Evolutionary conservation across 2,797 vertebrate species (phyloP).

Genomic region (Phoeniculus purpureus): DNA sequence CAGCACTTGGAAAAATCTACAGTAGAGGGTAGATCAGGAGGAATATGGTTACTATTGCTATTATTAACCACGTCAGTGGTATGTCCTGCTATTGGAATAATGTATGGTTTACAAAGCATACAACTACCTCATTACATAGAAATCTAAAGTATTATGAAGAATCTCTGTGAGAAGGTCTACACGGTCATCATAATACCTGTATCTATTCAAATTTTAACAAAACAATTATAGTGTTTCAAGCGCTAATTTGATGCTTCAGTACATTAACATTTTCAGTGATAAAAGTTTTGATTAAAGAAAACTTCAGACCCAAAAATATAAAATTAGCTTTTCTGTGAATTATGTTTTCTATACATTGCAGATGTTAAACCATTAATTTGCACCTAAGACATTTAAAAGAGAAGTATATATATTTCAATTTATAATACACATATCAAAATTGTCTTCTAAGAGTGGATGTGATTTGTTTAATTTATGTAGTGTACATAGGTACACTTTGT

Average conservation of each 20-base stretch:
- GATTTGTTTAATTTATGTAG: neutral
- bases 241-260: neutral
- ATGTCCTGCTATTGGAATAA: neutral
- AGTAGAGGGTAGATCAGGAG: neutral
- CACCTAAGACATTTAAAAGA: neutral
- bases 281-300: neutral
- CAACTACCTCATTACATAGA: neutral
- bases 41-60: neutral
- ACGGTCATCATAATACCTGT: neutral
- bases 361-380: neutral
- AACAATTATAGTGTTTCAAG: neutral
- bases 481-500: rapidly evolving
- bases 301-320: neutral
- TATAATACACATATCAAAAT: neutral
- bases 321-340: neutral
- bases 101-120: neutral
- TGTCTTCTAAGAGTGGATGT: neutral
- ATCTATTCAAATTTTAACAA: neutral
- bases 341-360: neutral
- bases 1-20: neutral
- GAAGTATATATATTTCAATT: neutral
- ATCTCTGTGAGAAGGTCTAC: neutral
- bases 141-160: neutral
- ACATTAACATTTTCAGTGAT: neutral
- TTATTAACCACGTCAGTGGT: neutral